phyloP scores from a whole-genome alignment of 2,888 invertebrate species.

The Malthinus seriepunctatus region DNA sequence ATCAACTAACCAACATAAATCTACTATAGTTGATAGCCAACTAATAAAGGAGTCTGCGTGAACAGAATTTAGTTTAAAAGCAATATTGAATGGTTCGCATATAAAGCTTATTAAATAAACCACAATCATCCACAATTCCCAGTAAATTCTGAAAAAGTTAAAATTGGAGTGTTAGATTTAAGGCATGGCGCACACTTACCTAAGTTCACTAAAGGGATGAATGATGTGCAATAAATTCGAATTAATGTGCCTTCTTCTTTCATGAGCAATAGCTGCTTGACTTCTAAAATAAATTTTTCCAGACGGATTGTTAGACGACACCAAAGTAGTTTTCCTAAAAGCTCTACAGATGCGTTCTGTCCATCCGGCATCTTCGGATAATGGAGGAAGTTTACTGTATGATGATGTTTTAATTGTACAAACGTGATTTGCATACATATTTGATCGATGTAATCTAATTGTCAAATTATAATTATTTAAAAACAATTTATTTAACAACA shows the following conservation, averaged over 20 bases:
- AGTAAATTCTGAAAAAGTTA: slow-evolving; percentile 17
- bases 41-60: not conserved
- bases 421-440: not conserved
- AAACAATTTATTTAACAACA: too few species aligned
- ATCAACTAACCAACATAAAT: slow-evolving; percentile 45
- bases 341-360: not conserved
- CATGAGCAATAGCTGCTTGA: slow-evolving; percentile 42
- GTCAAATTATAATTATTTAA: too few species aligned
- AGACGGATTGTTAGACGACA: slow-evolving; percentile 10
- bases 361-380: not conserved
- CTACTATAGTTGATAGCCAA: not conserved
- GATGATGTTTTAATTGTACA: slow-evolving; percentile 6
- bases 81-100: slow-evolving; percentile 29
- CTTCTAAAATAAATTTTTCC: slow-evolving; percentile 40
- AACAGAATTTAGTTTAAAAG: not conserved
- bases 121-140: slow-evolving; percentile 32
- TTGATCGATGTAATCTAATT: too few species aligned
- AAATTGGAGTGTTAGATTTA: not conserved
- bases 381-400: slow-evolving; percentile 7
- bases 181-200: slow-evolving; percentile 1
- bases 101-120: slow-evolving; percentile 19
- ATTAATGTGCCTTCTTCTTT: slow-evolving; percentile 45
- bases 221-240: slow-evolving; percentile 39
- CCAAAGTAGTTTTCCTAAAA: slow-evolving; percentile 11
- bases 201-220: slow-evolving; percentile 51